Base-by-base conservation (phyloP, 2,797 vertebrate genomes). In the Tarsius wallacei region DNA sequence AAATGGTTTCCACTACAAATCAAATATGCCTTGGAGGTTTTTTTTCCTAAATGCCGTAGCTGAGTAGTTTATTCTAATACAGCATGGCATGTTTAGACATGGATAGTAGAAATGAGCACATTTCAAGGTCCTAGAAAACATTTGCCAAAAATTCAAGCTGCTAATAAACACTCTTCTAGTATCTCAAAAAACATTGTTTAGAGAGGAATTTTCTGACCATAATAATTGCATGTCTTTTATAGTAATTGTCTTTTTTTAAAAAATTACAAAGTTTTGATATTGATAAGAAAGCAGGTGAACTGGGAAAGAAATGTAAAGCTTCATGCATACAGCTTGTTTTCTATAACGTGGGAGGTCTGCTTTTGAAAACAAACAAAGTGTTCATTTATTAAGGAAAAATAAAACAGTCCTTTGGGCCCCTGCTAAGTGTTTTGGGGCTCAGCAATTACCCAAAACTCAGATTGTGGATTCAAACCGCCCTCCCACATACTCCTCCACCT, bases 361-460 rank as follows among this genome's bases (percentile, higher is more conserved):
- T 96, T 97, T 96, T 97, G 97, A 97, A 98, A 97, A 95, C 97
- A 96, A 97, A 95, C 94, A 96, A 97, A 97, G 96, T 89, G 36
- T 96, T 97, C 95, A 95, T 95, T 98, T 98, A 95, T 97, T 94
- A 95, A 96, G 91, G 66, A 96, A 97, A 97, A 97, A 96, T 42
- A 97, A 97, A 96, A 12, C 51, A 94, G 88, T 97, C 97, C 97
- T 98, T 97, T 97, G 91, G 97, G 94, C 92, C 92, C 97, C 96
- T 90, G 92, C 95, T 97, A 97, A 97, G 94, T 98, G 97, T 97
- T 98, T 97, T 85, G 96, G 97, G 96, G 97, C 96, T 97, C 94
- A 94, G 94, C 96, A 98, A 97, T 98, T 98, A 97, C 87, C 83
- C 93, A 84, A 97, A 98, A 95, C 90, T 98, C 97, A 87, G 97